These are phyloP conservation scores for Vimba vimba DNA, from an alignment of 2,113 vertebrate genomes.

Conservation along the genomic window DNA sequence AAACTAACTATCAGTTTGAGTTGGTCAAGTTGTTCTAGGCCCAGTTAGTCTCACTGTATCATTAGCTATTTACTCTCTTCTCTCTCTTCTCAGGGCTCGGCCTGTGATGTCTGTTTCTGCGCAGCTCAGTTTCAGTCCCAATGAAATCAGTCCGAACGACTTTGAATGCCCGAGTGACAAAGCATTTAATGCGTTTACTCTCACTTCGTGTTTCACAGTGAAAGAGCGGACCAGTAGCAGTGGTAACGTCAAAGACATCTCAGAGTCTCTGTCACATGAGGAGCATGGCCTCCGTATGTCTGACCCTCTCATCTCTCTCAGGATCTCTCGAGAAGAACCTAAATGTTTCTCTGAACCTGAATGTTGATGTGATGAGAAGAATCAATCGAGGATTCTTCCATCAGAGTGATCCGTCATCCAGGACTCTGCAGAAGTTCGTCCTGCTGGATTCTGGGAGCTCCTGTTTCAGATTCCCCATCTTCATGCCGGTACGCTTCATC, in stretches of 20 bases:
- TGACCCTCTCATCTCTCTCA: slow-evolving; percentile 30
- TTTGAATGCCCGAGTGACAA: slow-evolving; percentile 60
- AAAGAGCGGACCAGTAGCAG: slow-evolving; percentile 60
- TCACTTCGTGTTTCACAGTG: slow-evolving; percentile 69
- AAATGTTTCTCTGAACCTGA: slow-evolving; percentile 71
- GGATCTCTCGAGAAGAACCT: slow-evolving; percentile 14
- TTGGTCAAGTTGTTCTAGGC: too few species aligned
- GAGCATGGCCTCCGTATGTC: not conserved
- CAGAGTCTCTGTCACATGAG: not conserved
- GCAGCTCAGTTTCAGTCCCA: slow-evolving; percentile 70
- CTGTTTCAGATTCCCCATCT: slow-evolving; percentile 63
- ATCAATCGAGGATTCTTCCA: slow-evolving; percentile 69
- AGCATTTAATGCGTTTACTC: slow-evolving; percentile 19
- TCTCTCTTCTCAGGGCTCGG: slow-evolving; percentile 70
- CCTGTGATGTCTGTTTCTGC: slow-evolving; percentile 71
- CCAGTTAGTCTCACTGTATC: not conserved
- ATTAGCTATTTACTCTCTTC: not conserved
- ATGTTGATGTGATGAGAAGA: slow-evolving; percentile 72
- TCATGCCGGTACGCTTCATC: slow-evolving; percentile 64
- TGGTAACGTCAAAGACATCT: not conserved
- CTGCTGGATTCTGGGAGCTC: not conserved
- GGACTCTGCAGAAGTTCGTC: slow-evolving; percentile 2
- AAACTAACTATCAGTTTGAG: too few species aligned
- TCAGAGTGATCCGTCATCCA: not conserved
- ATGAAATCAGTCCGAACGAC: slow-evolving; percentile 64